Evolutionary conservation across 2,797 vertebrate genomes (phyloP).

Genomic region (Gymnoscopelus braueri): DNA sequence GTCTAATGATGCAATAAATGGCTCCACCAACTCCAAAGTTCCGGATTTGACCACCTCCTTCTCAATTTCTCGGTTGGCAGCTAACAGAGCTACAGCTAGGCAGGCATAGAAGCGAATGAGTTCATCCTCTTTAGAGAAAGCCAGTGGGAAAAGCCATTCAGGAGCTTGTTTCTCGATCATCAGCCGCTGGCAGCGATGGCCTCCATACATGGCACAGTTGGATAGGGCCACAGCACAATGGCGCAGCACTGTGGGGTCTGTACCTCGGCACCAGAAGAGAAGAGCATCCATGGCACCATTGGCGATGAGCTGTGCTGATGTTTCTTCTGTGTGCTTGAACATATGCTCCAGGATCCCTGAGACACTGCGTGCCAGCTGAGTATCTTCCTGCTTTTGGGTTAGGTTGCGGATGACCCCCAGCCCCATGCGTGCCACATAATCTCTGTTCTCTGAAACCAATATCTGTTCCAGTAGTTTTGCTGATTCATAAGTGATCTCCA

Average conservation of each 20-base stretch:
- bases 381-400: conserved; percentile 87
- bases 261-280: conserved; percentile 96
- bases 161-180: conserved; percentile 96
- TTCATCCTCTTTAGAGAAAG: conserved; percentile 94
- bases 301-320: conserved; percentile 88
- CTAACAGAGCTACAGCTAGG: conserved; percentile 91
- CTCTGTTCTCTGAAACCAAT: conserved; percentile 95
- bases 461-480: conserved; percentile 96
- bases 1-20: conserved; percentile 93
- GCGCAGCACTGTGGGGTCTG: conserved; percentile 87
- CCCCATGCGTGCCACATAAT: conserved; percentile 91
- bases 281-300: conserved; percentile 91
- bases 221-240: conserved; percentile 94
- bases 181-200: conserved; percentile 90
- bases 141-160: conserved; percentile 97
- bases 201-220: conserved; percentile 97
- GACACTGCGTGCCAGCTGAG: conserved; percentile 87
- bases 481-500: conserved; percentile 91
- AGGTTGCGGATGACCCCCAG: conserved; percentile 94
- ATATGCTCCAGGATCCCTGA: conserved; percentile 98
- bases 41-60: conserved; percentile 96
- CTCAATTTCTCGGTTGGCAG: conserved; percentile 94
- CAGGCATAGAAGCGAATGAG: conserved; percentile 93
- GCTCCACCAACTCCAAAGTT: conserved; percentile 96
- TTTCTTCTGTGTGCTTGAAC: conserved; percentile 99